Conservation (phyloP, 2,113 vertebrate genomes). For the Opisthocomus hoazin region DNA sequence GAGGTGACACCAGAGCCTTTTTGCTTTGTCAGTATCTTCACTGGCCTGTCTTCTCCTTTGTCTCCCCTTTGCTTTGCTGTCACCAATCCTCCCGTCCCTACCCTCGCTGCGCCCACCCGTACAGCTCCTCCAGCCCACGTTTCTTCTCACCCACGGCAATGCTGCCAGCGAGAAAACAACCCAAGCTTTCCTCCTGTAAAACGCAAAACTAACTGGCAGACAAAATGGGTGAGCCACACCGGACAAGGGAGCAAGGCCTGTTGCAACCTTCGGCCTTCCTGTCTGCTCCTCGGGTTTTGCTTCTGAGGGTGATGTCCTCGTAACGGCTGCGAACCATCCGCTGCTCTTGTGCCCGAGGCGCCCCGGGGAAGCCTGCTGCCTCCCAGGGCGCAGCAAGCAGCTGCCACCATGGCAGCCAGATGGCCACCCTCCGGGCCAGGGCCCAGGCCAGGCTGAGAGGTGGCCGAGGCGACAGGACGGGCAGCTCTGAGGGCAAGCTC, state of each 20-base stretch:
- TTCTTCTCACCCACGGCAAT: rapidly evolving
- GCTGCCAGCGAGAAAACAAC: not conserved
- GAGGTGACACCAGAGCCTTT: not conserved
- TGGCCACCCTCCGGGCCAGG: too few relatives aligned
- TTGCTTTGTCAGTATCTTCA: not conserved
- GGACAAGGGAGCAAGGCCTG: not conserved
- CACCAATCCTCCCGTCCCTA: too few relatives aligned
- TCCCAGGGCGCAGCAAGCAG: not conserved
- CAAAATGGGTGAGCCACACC: rapidly evolving
- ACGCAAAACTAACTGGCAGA: not conserved
- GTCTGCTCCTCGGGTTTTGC: not conserved
- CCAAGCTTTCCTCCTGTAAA: not conserved
- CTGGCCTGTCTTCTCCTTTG: not conserved
- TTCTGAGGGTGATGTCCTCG: rapidly evolving
- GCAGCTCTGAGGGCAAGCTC: not conserved
- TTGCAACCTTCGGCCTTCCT: not conserved
- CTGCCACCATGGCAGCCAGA: rapidly evolving
- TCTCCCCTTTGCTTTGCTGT: not conserved
- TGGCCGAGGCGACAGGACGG: not conserved
- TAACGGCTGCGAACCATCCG: rapidly evolving
- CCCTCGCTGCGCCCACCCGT: not conserved
- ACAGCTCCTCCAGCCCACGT: not conserved
- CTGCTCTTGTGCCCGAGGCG: rapidly evolving
- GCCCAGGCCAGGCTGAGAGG: rapidly evolving
- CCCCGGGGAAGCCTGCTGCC: not conserved